Evolutionary conservation across 2,888 invertebrate genomes (phyloP), one percentile per base, ranked within the genome.

Genomic region (Rhingia rostrata): DNA sequence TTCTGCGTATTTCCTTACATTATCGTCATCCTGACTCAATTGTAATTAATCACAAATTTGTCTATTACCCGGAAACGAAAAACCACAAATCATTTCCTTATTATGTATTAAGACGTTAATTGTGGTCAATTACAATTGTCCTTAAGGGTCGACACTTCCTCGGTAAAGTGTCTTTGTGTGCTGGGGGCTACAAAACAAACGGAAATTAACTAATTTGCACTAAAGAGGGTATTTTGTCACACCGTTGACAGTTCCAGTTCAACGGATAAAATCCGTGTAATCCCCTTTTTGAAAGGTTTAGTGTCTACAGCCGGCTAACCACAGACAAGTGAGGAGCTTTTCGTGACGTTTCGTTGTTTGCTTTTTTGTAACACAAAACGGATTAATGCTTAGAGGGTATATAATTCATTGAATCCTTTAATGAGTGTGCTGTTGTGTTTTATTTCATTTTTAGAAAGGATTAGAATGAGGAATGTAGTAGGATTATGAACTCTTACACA

Each of bases 91-190:
- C 63, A 43, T 45, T 63, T 63, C 45, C 63, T 63, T 73, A 54
- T 73, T 73, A 54, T 73, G 73, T 63, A 73, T 53, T 73, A 63
- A 63, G 73, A 73, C 63, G 53, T 47, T 73, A 73, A 73, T 73
- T 63, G 54, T 73, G 45, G 9, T 54, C 73, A 73, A 73, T 73
- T 72, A 72, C 43, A 63, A 54, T 73, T 73, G 63, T 73, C 45
- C 37, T 63, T 53, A 51, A 35, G 39, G 32, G 58, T 39, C 37
- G 67, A 54, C 56, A 56, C 45, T 47, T 60, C n/a, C 43, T n/a
- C 1, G 39, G 14, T 7, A 51, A 35, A 35, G 33, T 33, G 49
- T 30, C 39, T 41, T 51, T 41, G 51, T n/a, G n/a, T 51, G 7
- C 58, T 37, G 1, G 22, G 2, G 2, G 33, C n/a, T 45, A n/a